Evolutionary conservation across 2,113 vertebrate genomes (phyloP), one percentile per base, ranked within the genome.

Genomic region (Gadus macrocephalus): DNA sequence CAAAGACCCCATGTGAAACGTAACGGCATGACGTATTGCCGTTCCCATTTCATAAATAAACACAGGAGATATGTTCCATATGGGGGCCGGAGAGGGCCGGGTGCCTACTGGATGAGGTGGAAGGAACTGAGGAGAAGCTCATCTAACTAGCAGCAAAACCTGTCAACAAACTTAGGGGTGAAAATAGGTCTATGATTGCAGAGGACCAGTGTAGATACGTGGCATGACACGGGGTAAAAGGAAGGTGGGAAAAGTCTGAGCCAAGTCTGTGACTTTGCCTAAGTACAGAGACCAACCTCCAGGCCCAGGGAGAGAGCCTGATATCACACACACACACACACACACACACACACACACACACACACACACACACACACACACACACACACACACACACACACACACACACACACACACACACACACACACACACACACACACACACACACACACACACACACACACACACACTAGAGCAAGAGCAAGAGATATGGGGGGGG

Each of bases 221-320:
- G 42, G 8, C 38, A 53, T 11, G 6, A 19, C 38, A 12, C 9
- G 20, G 25, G 53, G 31, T 7, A 19, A 28, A 14, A 19, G 63
- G 16, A 25, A 28, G 20, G 63, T 65, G 63, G 63, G 49, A 65
- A 65, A 42, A 2, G 31, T 65, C 19, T 9, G 25, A 62, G 25
- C 9, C 15, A n/a, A 65, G 31, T 42, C 42, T 68, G 71, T 58
- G 67, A 65, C 67, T 77, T 56, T 76, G 81, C 67, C 80, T 80
- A 80, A 78, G 16, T 68, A 66, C 69, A 35, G 25, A 35, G 25
- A 35, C 31, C 31, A 35, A 35, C 6, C 4, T 35, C 6, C 31
- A 35, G 31, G 31, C 31, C 4, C 31, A 35, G 31, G 28, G 9
- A 65, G 53, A 66, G 31, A 28, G 42, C 49, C 27, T 59, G 62